Percentiles rank a stretch among this genome's conserved stretches.
Evolutionary conservation across 2,888 invertebrate species (phyloP).

Genomic region (Nemurella pictetii): DNA sequence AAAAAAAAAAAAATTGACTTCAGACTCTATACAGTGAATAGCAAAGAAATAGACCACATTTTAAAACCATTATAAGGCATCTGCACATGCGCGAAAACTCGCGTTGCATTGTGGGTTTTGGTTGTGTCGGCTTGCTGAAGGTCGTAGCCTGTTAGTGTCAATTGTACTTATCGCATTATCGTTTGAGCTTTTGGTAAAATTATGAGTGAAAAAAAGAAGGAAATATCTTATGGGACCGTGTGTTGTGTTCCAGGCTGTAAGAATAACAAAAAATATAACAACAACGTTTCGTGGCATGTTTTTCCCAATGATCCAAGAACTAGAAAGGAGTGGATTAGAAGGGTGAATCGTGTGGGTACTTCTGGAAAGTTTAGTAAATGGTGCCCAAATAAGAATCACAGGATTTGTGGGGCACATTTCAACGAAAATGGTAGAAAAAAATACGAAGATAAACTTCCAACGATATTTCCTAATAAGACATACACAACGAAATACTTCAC

Average conservation of each 20-base stretch:
- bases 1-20: too few relatives aligned
- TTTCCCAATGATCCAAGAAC: neutral
- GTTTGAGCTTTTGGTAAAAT: too few relatives aligned
- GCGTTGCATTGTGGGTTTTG: too few relatives aligned
- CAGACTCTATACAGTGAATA: too few relatives aligned
- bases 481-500: neutral
- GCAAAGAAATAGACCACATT: too few relatives aligned
- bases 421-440: neutral
- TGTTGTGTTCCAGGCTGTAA: neutral
- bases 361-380: neutral
- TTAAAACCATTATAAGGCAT: too few relatives aligned
- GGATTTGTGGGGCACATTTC: neutral
- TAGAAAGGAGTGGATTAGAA: neutral
- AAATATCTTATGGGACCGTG: too few relatives aligned
- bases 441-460: neutral
- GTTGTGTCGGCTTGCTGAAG: too few relatives aligned
- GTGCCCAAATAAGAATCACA: neutral
- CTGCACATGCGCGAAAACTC: too few relatives aligned
- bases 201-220: too few relatives aligned
- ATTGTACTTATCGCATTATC: too few relatives aligned
- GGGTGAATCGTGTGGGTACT: neutral
- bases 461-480: neutral
- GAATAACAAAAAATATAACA: neutral
- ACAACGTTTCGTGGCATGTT: neutral
- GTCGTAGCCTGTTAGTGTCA: too few relatives aligned